Evolutionary conservation across 2,113 vertebrate genomes (phyloP).

Genomic region (Opisthocomus hoazin): DNA sequence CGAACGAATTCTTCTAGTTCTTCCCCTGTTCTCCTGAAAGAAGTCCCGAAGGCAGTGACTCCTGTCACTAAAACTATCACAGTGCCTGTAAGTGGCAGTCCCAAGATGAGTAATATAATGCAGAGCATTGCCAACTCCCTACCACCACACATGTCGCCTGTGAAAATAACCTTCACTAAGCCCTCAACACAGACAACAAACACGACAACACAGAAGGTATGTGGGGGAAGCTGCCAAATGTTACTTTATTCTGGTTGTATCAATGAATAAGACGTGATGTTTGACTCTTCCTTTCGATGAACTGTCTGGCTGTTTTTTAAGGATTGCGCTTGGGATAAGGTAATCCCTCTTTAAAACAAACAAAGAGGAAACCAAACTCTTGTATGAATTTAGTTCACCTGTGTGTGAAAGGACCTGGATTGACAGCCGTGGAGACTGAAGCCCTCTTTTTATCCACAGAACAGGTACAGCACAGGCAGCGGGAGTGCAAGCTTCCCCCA

Average conservation of each 20-base stretch:
- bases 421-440: constrained; percentile 67
- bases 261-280: constrained; percentile 12
- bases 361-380: constrained; percentile 18
- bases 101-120: constrained; percentile 99
- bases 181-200: constrained; percentile 94
- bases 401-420: constrained; percentile 66
- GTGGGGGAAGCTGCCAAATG: constrained; percentile 49
- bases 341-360: constrained; percentile 29
- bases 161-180: constrained; percentile 99
- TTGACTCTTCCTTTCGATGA: constrained; percentile 20
- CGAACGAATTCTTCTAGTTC: constrained; percentile 95
- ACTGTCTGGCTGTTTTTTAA: constrained; percentile 41
- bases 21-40: constrained; percentile 93
- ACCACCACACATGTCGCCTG: constrained; percentile 96
- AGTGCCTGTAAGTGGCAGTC: constrained; percentile 89
- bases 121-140: constrained; percentile 98
- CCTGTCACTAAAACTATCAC: constrained; percentile 90
- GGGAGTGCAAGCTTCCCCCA: constrained; percentile 65
- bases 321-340: constrained; percentile 19
- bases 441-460: constrained; percentile 71
- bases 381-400: constrained; percentile 63
- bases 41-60: constrained; percentile 85
- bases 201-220: constrained; percentile 94
- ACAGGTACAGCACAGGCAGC: constrained; percentile 68
- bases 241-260: constrained; percentile 24